phyloP scores from a whole-genome alignment of 2,113 vertebrate species.

The Indicator indicator region DNA sequence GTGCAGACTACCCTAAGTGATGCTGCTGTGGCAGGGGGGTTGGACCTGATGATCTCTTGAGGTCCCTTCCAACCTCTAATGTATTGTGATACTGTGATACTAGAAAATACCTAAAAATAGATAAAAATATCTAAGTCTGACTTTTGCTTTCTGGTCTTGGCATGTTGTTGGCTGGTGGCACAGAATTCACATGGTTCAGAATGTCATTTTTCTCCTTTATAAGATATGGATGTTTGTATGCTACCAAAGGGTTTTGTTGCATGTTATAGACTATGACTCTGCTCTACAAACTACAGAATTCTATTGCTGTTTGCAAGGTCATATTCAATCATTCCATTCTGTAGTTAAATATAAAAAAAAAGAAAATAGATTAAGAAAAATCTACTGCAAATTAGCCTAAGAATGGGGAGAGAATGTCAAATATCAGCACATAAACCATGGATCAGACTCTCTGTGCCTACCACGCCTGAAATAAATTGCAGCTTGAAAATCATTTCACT shows the following conservation, averaged over 20 bases:
- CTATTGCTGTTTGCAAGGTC: background rate
- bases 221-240: background rate
- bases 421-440: background rate
- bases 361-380: background rate
- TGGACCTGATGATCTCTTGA: too few relatives aligned
- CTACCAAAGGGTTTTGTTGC: background rate
- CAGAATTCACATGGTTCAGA: background rate
- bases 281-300: background rate
- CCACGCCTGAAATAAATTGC: slow-evolving; percentile 11
- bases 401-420: background rate
- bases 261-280: background rate
- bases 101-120: background rate
- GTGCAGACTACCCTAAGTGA: too few relatives aligned
- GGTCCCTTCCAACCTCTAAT: too few relatives aligned
- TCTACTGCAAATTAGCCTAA: background rate
- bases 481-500: slow-evolving; percentile 12
- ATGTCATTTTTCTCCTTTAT: background rate
- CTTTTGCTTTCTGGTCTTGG: background rate
- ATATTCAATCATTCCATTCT: background rate
- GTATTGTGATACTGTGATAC: too few relatives aligned
- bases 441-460: background rate
- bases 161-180: background rate
- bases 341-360: background rate
- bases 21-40: too few relatives aligned
- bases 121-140: background rate